Conservation (phyloP, 2,113 vertebrate genomes). For the Megaleporinus macrocephalus region DNA sequence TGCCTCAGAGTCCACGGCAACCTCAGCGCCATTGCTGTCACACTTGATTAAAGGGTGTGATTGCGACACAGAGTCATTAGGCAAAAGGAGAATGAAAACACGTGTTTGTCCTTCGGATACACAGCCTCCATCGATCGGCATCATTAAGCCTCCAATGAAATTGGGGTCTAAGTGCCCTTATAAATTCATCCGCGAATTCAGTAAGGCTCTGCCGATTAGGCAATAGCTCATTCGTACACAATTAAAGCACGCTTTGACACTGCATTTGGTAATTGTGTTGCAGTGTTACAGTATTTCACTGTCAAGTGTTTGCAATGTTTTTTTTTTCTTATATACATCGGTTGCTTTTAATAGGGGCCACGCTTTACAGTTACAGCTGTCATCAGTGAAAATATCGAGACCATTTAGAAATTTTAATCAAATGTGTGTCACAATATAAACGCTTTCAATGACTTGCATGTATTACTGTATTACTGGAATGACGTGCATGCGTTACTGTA, state of each 20-base stretch:
- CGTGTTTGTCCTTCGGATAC: constrained; percentile 70
- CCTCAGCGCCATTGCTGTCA: constrained; percentile 51
- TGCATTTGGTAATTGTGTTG: constrained; percentile 49
- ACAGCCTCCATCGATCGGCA: constrained; percentile 64
- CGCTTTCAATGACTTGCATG: constrained; percentile 6
- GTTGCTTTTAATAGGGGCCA: constrained; percentile 60
- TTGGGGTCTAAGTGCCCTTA: constrained; percentile 65
- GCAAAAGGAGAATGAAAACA: constrained; percentile 67
- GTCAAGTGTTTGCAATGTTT: constrained; percentile 65
- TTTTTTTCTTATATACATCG: constrained; percentile 60
- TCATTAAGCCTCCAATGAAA: constrained; percentile 69
- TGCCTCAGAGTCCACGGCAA: constrained; percentile 11
- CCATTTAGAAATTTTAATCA: constrained; percentile 48
- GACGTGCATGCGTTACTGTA: not conserved
- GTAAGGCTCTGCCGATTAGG: constrained; percentile 61
- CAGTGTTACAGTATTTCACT: constrained; percentile 47
- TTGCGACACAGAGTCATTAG: constrained; percentile 66
- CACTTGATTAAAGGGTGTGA: constrained; percentile 64
- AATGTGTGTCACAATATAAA: constrained; percentile 22
- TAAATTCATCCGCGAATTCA: constrained; percentile 62
- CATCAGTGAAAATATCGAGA: constrained; percentile 44
- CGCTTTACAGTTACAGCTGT: constrained; percentile 59
- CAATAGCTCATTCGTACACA: constrained; percentile 52
- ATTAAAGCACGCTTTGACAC: constrained; percentile 45
- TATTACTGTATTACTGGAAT: constrained; percentile 15